A percentile compares a stretch with the other conserved stretches of the same genome.
These are phyloP conservation scores for Apostichopus japonicus DNA, from an alignment of 35 echinoderm and acorn worm species.

Conservation along the genomic window DNA sequence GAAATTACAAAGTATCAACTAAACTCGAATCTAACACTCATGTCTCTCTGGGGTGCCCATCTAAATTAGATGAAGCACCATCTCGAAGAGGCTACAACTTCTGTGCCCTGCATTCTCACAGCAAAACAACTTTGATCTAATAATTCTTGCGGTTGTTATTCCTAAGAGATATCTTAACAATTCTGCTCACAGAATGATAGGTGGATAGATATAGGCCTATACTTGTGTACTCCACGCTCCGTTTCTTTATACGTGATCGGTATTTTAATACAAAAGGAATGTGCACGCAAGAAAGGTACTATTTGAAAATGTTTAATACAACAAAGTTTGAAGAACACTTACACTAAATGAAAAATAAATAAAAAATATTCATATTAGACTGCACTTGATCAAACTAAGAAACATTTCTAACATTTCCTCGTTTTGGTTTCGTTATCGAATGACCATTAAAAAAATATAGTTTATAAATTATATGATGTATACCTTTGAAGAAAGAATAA, in stretches of 20 bases:
- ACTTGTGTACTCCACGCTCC: background rate
- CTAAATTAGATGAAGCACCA: background rate
- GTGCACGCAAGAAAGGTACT: background rate
- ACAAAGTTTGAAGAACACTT: background rate
- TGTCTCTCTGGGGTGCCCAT: background rate
- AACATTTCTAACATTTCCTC: too few species aligned
- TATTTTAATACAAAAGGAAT: background rate
- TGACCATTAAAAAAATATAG: too few species aligned
- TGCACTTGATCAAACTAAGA: too few species aligned
- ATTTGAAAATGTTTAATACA: background rate
- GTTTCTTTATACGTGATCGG: too few species aligned
- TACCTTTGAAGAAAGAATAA: too few species aligned
- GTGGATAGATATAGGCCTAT: background rate
- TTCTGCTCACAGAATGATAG: background rate
- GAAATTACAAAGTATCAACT: background rate
- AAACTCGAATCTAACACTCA: background rate
- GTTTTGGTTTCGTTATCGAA: too few species aligned
- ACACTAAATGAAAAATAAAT: background rate
- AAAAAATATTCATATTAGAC: too few species aligned
- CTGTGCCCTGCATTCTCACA: background rate
- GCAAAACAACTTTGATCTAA: background rate
- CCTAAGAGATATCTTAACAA: background rate
- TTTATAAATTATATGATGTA: too few species aligned
- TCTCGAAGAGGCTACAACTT: background rate
- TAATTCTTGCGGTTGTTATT: background rate